phyloP scores from a whole-genome alignment of 2,113 vertebrate genomes.

The Sceloporus undulatus region DNA sequence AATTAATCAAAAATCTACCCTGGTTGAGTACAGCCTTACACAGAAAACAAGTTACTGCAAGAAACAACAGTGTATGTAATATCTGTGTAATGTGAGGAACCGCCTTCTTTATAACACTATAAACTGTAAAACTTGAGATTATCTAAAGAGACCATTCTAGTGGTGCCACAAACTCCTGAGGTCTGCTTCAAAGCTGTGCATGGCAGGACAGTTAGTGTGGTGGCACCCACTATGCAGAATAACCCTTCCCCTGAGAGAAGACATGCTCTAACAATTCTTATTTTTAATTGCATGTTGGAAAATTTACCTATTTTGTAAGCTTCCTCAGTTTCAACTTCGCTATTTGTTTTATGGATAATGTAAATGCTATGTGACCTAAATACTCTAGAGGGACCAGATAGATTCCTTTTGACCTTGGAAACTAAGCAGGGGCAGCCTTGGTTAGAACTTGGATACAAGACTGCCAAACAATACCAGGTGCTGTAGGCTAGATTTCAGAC shows the following conservation, averaged over 20 bases:
- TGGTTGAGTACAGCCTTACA: background rate
- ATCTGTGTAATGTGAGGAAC: background rate
- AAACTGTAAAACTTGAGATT: background rate
- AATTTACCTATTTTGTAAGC: background rate
- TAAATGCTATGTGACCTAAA: background rate
- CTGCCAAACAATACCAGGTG: too few relatives aligned
- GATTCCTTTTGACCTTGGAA: too few relatives aligned
- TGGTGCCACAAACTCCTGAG: background rate
- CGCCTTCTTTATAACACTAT: background rate
- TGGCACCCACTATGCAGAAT: background rate
- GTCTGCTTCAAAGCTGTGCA: too few relatives aligned
- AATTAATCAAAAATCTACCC: constrained; percentile 10
- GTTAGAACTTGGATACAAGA: too few relatives aligned
- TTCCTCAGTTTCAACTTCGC: background rate
- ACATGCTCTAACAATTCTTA: background rate
- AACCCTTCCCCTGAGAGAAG: too few relatives aligned
- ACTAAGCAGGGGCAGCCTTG: too few relatives aligned
- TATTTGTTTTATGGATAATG: background rate
- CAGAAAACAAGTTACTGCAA: background rate
- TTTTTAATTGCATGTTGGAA: too few relatives aligned
- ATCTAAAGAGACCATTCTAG: background rate
- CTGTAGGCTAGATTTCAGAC: too few relatives aligned
- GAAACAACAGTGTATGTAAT: background rate
- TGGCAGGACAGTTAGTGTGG: background rate
- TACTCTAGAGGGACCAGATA: too few relatives aligned